phyloP scores from a whole-genome alignment of 2,888 invertebrate genomes.

The Thymelicus acteon region DNA sequence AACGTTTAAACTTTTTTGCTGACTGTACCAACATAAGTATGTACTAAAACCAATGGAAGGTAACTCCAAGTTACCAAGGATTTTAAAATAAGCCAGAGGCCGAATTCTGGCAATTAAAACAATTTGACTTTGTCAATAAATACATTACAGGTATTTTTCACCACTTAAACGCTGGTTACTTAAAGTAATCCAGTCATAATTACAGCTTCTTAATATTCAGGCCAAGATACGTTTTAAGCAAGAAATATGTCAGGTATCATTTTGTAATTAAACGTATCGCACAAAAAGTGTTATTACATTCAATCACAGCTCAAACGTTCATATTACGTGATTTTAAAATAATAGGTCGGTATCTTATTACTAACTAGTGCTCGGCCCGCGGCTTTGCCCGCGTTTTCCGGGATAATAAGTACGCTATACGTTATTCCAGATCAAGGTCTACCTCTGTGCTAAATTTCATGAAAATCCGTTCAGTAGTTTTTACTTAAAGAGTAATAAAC shows the following conservation, averaged over 20 bases:
- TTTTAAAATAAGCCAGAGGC: too few species aligned
- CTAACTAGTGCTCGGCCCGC: too few species aligned
- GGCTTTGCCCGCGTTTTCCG: too few species aligned
- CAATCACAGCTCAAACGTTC: slow-evolving; percentile 10
- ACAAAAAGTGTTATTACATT: slow-evolving; percentile 10
- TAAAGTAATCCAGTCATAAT: slow-evolving; percentile 3
- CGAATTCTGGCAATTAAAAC: neutral
- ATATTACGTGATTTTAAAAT: neutral
- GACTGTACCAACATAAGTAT: too few species aligned
- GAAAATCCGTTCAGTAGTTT: too few species aligned
- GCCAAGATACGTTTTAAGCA: neutral
- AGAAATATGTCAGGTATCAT: neutral
- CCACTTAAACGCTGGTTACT: neutral
- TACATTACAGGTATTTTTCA: neutral
- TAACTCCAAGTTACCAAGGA: too few species aligned
- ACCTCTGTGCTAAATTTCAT: too few species aligned
- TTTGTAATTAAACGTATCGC: slow-evolving; percentile 6
- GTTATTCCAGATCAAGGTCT: too few species aligned
- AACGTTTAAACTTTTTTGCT: too few species aligned
- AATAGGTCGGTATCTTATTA: neutral
- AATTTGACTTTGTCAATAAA: neutral
- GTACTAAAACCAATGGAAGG: too few species aligned
- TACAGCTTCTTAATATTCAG: slow-evolving; percentile 5
- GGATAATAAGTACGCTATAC: too few species aligned
- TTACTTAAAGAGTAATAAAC: too few species aligned